Evolutionary conservation across 2,113 vertebrate genomes (phyloP).

Genomic region (Trichomycterus rosablanca): DNA sequence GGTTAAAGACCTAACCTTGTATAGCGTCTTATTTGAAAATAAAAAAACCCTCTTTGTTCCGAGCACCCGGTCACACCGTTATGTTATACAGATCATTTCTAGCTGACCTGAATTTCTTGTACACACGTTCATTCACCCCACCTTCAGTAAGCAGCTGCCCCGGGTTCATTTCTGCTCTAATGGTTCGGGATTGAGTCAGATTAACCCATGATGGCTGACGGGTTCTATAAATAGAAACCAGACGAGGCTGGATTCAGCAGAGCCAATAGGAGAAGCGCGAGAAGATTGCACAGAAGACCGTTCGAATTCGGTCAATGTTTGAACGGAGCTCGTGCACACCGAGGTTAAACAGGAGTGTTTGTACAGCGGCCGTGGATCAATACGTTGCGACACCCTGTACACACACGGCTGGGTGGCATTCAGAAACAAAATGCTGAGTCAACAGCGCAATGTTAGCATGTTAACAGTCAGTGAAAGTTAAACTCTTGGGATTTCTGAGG

Average conservation of each 20-base stretch:
- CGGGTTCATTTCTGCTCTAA: neutral
- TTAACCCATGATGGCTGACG: conserved; percentile 2
- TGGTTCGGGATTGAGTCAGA: conserved; percentile 6
- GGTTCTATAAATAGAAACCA: conserved; percentile 5
- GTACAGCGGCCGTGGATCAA: conserved; percentile 1
- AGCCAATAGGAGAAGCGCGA: too few relatives aligned
- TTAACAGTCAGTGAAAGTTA: too few relatives aligned
- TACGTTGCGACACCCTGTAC: conserved; percentile 3
- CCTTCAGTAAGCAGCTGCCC: neutral
- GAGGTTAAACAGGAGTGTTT: conserved; percentile 24
- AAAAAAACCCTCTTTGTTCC: too few relatives aligned
- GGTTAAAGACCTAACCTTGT: too few relatives aligned
- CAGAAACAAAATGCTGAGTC: neutral
- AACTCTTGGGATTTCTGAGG: too few relatives aligned
- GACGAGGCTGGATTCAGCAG: too few relatives aligned
- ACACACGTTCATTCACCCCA: too few relatives aligned
- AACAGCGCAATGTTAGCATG: neutral
- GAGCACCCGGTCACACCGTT: too few relatives aligned
- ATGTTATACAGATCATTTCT: too few relatives aligned
- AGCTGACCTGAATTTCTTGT: too few relatives aligned
- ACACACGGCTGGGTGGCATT: conserved; percentile 11
- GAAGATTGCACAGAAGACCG: neutral
- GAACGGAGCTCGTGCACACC: neutral
- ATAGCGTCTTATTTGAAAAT: too few relatives aligned
- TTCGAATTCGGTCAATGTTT: conserved; percentile 26